Percentiles rank a stretch among this genome's conserved stretches.
These are phyloP conservation scores for Tetropium fuscum DNA, from an alignment of 2,888 invertebrate genomes.

Conservation along the genomic window DNA sequence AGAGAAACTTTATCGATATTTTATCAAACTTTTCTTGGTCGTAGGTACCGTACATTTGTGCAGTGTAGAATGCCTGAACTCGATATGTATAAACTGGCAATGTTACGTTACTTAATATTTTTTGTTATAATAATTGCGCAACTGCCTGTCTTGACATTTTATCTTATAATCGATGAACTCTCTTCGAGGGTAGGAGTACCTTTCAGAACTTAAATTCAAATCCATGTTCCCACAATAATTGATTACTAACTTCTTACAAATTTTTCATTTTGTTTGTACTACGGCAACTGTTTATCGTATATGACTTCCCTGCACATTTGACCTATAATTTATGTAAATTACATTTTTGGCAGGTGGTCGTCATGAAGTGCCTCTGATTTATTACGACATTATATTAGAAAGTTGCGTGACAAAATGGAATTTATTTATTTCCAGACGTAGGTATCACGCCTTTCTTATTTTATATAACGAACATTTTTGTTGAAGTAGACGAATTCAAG, in stretches of 20 bases:
- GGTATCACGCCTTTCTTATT: constrained; percentile 42
- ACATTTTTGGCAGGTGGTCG: constrained; percentile 60
- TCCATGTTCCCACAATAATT: background rate
- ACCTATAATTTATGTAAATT: constrained; percentile 59
- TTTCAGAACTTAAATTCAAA: background rate
- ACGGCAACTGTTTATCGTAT: constrained; percentile 33
- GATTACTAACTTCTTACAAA: background rate
- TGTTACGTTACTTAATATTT: no score
- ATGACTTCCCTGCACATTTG: constrained; percentile 38
- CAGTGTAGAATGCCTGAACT: no score
- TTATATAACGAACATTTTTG: constrained; percentile 33
- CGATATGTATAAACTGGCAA: no score
- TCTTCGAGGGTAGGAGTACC: no score
- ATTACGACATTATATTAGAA: constrained; percentile 57
- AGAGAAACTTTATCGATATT: no score
- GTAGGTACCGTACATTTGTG: no score
- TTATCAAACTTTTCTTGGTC: no score
- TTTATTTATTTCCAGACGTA: constrained; percentile 46
- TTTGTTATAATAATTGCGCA: no score
- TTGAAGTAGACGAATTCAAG: background rate
- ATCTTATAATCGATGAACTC: no score
- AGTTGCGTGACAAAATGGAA: constrained; percentile 54
- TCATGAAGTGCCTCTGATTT: constrained; percentile 54
- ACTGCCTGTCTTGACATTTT: no score
- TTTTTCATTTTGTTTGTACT: background rate